Percentiles rank a stretch among this genome's conserved stretches.
Evolutionary conservation across 2,888 invertebrate genomes (phyloP).

Genomic region (Cyclophora albipunctata): DNA sequence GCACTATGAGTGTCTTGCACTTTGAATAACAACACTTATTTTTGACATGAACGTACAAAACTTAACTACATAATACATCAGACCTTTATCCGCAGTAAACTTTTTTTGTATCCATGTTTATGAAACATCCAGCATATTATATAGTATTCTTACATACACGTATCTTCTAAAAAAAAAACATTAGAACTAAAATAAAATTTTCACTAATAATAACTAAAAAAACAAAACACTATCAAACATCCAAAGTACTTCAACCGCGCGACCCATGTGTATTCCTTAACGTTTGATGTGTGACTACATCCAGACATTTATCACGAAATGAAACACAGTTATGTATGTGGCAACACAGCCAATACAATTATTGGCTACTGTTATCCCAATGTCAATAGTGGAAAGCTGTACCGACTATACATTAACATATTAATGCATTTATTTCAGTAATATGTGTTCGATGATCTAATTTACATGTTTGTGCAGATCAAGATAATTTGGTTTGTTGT

Average conservation of each 20-base stretch:
- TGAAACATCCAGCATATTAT: too few species aligned
- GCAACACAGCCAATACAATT: conserved; percentile 34
- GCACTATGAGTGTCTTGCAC: too few species aligned
- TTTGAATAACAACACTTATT: too few species aligned
- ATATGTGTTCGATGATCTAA: conserved; percentile 11
- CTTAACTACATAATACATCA: too few species aligned
- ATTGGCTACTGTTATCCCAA: conserved; percentile 30
- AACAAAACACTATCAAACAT: too few species aligned
- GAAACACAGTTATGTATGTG: conserved; percentile 35
- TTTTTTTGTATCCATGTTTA: too few species aligned
- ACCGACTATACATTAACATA: conserved; percentile 31
- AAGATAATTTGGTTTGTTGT: neutral
- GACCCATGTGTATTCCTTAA: conserved; percentile 12
- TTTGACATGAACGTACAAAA: too few species aligned
- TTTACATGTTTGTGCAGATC: conserved; percentile 6
- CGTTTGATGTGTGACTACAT: conserved; percentile 28
- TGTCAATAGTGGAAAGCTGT: conserved; percentile 32
- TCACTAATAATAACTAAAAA: too few species aligned
- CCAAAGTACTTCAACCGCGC: neutral
- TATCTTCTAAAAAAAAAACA: too few species aligned
- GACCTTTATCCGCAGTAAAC: too few species aligned
- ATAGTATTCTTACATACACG: too few species aligned
- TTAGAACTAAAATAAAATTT: too few species aligned
- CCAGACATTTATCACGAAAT: conserved; percentile 30
- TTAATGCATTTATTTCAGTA: conserved; percentile 27